Base-by-base conservation (phyloP, 2,797 vertebrate species). In the Numenius phaeopus region DNA sequence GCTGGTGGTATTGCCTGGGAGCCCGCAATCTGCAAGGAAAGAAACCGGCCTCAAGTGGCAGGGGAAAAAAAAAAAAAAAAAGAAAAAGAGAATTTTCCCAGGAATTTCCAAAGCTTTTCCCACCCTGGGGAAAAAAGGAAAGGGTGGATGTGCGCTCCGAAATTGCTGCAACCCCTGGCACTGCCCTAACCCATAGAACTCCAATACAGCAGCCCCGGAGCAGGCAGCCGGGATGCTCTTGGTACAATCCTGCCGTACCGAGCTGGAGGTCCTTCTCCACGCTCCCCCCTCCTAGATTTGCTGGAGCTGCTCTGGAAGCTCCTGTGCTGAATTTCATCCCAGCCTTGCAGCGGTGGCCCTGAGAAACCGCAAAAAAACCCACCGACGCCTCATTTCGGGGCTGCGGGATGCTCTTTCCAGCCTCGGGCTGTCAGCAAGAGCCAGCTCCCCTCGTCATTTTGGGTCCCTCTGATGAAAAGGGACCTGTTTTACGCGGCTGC, bases 321-420 rank as follows among this genome's bases (percentile, higher is more conserved):
- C 70, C 75, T 26, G 52, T 1, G 0, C 61, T 58, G 88, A 42
- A 39, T 94, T 97, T 85, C 22, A 8, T 17, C 52, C 47, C 65
- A 64, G 67, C 26, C 19, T 54, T 4, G 34, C 30, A 32, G 87
- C 27, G 20, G 14, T 9, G 78, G 85, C 75, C 71, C 64, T n/a
- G 79, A 2, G 50, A 96, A 96, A 72, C 87, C 62, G 4, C 90
- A 21, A 15, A 69, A 88, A 88, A 93, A 93, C 87, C 83, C 95
- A 82, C 83, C 3, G 24, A 85, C 23, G 42, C 88, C 88, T 95
- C 92, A 2, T 94, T 86, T 2, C 0, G 67, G 88, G 47, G 79
- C 71, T 66, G 42, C 1, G 46, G 75, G 92, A 17, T 61, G 81
- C 67, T 89, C 5, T 5, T 85, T 61, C 64, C 73, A 42, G 83